Evolutionary conservation across 2,888 invertebrate genomes (phyloP), one percentile per base, ranked within the genome.

Genomic region (Dendrolimus houi): DNA sequence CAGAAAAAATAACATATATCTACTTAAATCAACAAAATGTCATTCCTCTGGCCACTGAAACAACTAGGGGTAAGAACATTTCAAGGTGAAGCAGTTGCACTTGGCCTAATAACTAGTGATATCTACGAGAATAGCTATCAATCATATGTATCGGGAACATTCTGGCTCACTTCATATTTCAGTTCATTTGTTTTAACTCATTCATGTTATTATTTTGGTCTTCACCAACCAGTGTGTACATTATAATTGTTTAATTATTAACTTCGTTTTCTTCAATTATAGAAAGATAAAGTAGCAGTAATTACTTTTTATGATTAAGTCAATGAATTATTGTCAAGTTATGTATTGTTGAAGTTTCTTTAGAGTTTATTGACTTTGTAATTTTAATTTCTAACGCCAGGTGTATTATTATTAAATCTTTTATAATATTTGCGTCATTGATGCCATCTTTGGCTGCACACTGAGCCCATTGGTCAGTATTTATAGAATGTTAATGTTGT

Each of bases 101-200:
- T 87, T 89, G 87, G 85, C 87, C 87, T 81, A 78, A 72, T 81
- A 85, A 70, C 69, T 66, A 60, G 60, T 79, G 79, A 82, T 84
- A 85, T 83, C 80, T 79, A 79, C 80, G 81, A 78, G 73, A 80
- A 72, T 74, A 70, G 74, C 72, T 61, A 86, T 87, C 83, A 81
- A 85, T 87, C 87, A 87, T 85, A 83, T 69, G 71, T 67, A 65
- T 68, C 71, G 70, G 63, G 59, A 64, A 62, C 59, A 62, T 70
- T 61, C 75, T 79, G 75, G 74, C 79, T 70, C 69, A 59, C 54
- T 47, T 55, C 29, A 29, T 56, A n/a, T 53, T 40, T 12, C 47
- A 69, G 65, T 74, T 69, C 73, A 73, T 65, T 70, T 74, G 74
- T 76, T 77, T 77, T 72, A 70, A 67, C 62, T 63, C 57, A 59